phyloP scores from a whole-genome alignment of 2,797 vertebrate genomes.

The Tenualosa ilisha region DNA sequence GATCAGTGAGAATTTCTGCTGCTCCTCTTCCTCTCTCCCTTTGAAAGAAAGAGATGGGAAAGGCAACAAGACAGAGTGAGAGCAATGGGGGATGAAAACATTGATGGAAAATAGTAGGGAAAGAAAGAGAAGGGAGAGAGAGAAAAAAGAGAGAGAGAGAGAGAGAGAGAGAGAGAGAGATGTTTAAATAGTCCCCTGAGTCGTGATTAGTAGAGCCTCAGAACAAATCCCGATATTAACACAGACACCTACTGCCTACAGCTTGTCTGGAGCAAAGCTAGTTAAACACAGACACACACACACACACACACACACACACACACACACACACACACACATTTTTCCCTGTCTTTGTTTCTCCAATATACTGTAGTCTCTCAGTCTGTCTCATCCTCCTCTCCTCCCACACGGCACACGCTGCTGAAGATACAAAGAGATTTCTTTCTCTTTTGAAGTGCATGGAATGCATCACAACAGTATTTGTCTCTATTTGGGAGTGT shows the following conservation, averaged over 20 bases:
- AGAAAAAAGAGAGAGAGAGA: conserved; percentile 30
- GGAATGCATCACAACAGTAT: neutral
- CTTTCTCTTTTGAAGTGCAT: neutral
- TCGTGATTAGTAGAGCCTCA: conserved; percentile 42
- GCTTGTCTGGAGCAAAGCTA: conserved; percentile 6
- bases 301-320: neutral
- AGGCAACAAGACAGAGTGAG: neutral
- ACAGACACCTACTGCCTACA: conserved; percentile 37
- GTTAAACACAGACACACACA: conserved; percentile 1
- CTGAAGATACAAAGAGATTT: neutral
- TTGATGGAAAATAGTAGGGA: neutral
- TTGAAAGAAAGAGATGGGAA: neutral
- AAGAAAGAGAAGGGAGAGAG: neutral
- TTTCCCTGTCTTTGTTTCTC: neutral
- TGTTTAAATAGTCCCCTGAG: conserved; percentile 37
- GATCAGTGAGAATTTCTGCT: neutral
- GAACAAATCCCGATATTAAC: conserved; percentile 39
- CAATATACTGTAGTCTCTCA: neutral
- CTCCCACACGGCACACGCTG: neutral
- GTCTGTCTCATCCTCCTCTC: neutral
- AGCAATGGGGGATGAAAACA: neutral
- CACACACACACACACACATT: neutral
- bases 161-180: conserved; percentile 34
- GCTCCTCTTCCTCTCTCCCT: neutral
- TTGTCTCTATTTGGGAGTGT: neutral